These are phyloP conservation scores for Canis aureus DNA, from an alignment of 2,113 vertebrate species.

Conservation along the genomic window DNA sequence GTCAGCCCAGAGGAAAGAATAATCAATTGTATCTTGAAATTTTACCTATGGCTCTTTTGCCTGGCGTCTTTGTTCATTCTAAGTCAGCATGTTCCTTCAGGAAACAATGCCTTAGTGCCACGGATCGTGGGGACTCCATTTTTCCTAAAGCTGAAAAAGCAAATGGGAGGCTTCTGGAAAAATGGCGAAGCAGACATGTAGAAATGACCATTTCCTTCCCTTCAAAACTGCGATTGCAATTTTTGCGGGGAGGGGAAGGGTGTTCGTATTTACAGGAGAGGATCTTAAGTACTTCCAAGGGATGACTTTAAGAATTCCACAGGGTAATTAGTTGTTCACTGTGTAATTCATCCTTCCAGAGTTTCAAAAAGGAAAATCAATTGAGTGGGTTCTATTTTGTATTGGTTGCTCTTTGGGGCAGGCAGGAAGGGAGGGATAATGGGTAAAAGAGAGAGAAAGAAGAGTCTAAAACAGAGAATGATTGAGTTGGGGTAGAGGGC, in stretches of 20 bases:
- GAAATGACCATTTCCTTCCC: background rate
- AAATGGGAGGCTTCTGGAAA: background rate
- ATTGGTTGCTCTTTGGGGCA: background rate
- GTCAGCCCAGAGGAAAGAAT: constrained; percentile 95
- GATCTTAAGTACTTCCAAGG: background rate
- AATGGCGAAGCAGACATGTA: background rate
- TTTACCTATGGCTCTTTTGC: constrained; percentile 87
- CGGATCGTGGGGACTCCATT: constrained; percentile 59
- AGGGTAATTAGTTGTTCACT: constrained; percentile 16
- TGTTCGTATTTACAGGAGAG: background rate
- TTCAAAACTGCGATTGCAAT: background rate
- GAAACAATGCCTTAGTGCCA: constrained; percentile 81
- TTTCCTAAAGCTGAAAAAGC: constrained; percentile 14
- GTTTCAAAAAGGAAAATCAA: constrained; percentile 28
- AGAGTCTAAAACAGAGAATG: background rate
- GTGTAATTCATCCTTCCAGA: constrained; percentile 35
- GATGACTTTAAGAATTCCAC: constrained; percentile 35
- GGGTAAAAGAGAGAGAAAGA: background rate
- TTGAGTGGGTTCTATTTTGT: background rate
- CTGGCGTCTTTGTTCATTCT: constrained; percentile 87
- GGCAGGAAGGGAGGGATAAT: background rate
- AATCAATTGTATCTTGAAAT: constrained; percentile 95
- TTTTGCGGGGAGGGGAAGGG: background rate
- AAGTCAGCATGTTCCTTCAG: constrained; percentile 80
- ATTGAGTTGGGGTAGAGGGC: background rate